phyloP scores from a whole-genome alignment of 92 coral and sea anemone species.

The Micromussa lordhowensis region DNA sequence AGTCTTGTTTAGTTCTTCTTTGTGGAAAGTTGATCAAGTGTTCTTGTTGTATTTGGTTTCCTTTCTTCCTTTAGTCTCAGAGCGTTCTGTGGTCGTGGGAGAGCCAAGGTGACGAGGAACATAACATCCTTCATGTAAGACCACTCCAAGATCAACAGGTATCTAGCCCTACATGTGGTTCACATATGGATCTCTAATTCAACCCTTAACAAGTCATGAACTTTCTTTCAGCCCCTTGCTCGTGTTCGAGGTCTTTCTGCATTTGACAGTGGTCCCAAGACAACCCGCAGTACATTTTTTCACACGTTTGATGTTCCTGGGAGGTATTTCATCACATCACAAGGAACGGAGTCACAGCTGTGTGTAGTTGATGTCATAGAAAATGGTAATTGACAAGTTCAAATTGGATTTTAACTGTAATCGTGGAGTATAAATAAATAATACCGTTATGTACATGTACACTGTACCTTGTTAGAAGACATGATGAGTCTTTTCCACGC shows the following conservation, averaged over 20 bases:
- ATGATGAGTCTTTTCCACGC: too few relatives aligned
- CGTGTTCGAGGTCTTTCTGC: conserved; percentile 78
- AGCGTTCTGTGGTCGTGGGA: conserved; percentile 93
- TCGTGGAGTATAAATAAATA: too few relatives aligned
- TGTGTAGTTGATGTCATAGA: conserved; percentile 72
- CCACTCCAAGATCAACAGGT: conserved; percentile 70
- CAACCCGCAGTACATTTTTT: conserved; percentile 71
- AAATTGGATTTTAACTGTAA: background rate
- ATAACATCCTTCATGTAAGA: conserved; percentile 80
- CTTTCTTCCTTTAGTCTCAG: conserved; percentile 55
- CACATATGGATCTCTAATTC: background rate
- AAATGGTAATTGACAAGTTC: conserved; percentile 44
- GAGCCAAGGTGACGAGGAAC: conserved; percentile 49
- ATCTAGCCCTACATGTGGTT: background rate
- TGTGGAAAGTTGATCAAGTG: background rate
- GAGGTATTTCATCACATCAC: conserved; percentile 77
- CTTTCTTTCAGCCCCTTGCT: conserved; percentile 30
- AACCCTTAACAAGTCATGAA: background rate
- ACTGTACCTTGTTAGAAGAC: too few relatives aligned
- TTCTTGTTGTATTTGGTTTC: background rate
- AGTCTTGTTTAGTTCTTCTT: background rate
- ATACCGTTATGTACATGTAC: too few relatives aligned
- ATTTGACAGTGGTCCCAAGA: conserved; percentile 80
- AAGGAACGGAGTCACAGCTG: conserved; percentile 64
- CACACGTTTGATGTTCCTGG: conserved; percentile 89